These are phyloP conservation scores for Micromesistius poutassou DNA, from an alignment of 2,797 vertebrate genomes.

Conservation along the genomic window DNA sequence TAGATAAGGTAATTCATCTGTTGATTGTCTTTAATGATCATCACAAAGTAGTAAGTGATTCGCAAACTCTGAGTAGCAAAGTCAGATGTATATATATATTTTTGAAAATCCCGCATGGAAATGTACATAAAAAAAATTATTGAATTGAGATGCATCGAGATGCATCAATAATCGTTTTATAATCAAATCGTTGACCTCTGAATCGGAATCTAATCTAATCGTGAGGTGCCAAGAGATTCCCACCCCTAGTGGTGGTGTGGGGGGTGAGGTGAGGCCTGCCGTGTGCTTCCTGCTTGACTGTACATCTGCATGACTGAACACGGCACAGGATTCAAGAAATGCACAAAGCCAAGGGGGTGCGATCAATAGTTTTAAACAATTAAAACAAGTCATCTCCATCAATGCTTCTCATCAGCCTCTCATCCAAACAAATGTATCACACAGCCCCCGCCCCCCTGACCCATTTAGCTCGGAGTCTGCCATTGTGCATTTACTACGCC, in stretches of 20 bases:
- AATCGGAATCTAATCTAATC: too few relatives aligned
- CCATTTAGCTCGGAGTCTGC: conserved; percentile 40
- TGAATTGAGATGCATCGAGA: too few relatives aligned
- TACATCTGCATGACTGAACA: not conserved
- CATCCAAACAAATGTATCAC: not conserved
- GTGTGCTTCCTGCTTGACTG: not conserved
- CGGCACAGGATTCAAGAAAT: not conserved
- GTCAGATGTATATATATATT: too few relatives aligned
- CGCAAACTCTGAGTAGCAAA: too few relatives aligned
- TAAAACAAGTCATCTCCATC: not conserved
- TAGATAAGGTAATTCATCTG: too few relatives aligned
- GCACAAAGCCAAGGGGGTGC: not conserved
- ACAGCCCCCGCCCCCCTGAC: conserved; percentile 16
- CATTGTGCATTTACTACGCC: conserved; percentile 28
- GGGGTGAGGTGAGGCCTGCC: not conserved
- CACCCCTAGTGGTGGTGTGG: not conserved
- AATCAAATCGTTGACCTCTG: too few relatives aligned
- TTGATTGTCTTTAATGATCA: too few relatives aligned
- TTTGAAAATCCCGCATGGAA: too few relatives aligned
- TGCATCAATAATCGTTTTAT: too few relatives aligned
- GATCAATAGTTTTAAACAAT: not conserved
- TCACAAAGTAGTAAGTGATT: too few relatives aligned
- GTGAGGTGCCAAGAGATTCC: too few relatives aligned
- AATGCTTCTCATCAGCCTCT: not conserved
- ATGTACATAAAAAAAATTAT: too few relatives aligned